Percentiles rank a stretch among this genome's conserved stretches.
phyloP scores from a whole-genome alignment of 2,888 invertebrate species.

The Drosophila leonis region DNA sequence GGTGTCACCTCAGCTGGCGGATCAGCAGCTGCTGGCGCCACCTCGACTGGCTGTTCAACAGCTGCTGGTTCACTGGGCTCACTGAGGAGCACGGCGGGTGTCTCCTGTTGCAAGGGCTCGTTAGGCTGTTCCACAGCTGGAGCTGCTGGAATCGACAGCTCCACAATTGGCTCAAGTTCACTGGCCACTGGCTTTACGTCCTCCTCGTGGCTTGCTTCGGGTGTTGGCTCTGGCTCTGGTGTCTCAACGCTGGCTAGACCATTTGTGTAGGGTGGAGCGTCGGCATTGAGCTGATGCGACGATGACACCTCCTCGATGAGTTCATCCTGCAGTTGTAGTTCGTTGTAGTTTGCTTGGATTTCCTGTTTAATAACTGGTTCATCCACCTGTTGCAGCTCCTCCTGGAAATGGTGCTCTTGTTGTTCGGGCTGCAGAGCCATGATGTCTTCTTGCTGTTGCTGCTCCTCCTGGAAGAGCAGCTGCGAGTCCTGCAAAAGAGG shows the following conservation, averaged over 20 bases:
- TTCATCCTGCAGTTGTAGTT: constrained; percentile 52
- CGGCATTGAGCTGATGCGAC: constrained; percentile 16
- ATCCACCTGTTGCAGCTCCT: constrained; percentile 16
- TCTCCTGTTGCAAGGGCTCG: constrained; percentile 18
- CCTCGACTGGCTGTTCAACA: constrained; percentile 13
- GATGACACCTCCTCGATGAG: constrained; percentile 36
- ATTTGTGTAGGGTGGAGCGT: constrained; percentile 37
- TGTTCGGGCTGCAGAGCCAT: constrained; percentile 2
- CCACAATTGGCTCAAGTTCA: constrained; percentile 16
- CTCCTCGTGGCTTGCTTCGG: constrained; percentile 15
- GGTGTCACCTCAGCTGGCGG: constrained; percentile 1
- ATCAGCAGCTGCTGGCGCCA: not conserved
- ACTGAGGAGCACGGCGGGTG: not conserved
- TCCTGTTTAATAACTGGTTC: constrained; percentile 36
- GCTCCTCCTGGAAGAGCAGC: constrained; percentile 7
- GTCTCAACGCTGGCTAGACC: constrained; percentile 31
- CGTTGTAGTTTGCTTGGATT: constrained; percentile 48
- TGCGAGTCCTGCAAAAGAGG: not conserved
- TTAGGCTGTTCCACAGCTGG: constrained; percentile 18
- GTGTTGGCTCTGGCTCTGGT: constrained; percentile 45
- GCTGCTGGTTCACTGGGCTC: constrained; percentile 4
- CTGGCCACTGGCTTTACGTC: constrained; percentile 5
- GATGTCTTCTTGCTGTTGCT: not conserved
- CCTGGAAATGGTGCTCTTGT: constrained; percentile 11
- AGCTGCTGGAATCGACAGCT: not conserved